Percentiles rank a stretch among this genome's conserved stretches.
Conservation (phyloP, 2,888 invertebrate species). For the Seira sanloemensis region DNA sequence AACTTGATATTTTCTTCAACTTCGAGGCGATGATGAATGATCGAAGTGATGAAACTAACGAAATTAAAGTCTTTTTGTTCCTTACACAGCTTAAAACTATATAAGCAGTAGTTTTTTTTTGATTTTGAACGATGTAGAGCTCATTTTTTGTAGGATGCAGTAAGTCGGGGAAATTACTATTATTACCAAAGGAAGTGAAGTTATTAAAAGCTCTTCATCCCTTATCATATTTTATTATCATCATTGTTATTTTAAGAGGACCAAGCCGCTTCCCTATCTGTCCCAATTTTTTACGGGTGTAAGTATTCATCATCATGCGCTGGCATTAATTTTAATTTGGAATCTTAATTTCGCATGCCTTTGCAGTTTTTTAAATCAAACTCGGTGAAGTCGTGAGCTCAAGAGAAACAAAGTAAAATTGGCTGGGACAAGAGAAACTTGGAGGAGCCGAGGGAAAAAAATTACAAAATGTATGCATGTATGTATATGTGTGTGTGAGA, state of each 20-base stretch:
- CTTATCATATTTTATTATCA: constrained; percentile 9
- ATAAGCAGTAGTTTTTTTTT: background rate
- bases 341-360: background rate
- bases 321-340: background rate
- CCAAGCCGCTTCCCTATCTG: constrained; percentile 10
- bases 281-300: constrained; percentile 12
- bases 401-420: constrained; percentile 3
- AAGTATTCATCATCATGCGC: constrained; percentile 1
- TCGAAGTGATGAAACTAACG: constrained; percentile 1
- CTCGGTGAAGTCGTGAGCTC: background rate
- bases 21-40: constrained; percentile 16
- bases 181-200: constrained; percentile 21
- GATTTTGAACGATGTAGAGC: background rate
- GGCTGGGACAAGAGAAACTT: constrained; percentile 10
- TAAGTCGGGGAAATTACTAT: constrained; percentile 29
- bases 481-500: background rate
- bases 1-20: constrained; percentile 3
- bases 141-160: too few species aligned
- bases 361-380: background rate
- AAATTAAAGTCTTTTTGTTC: constrained; percentile 23
- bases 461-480: background rate
- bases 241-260: constrained; percentile 25
- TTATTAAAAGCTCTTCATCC: constrained; percentile 34
- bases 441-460: constrained; percentile 10
- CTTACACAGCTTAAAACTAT: too few species aligned